Base-by-base conservation (phyloP, 2,113 vertebrate species). In the Apeltes quadracus region DNA sequence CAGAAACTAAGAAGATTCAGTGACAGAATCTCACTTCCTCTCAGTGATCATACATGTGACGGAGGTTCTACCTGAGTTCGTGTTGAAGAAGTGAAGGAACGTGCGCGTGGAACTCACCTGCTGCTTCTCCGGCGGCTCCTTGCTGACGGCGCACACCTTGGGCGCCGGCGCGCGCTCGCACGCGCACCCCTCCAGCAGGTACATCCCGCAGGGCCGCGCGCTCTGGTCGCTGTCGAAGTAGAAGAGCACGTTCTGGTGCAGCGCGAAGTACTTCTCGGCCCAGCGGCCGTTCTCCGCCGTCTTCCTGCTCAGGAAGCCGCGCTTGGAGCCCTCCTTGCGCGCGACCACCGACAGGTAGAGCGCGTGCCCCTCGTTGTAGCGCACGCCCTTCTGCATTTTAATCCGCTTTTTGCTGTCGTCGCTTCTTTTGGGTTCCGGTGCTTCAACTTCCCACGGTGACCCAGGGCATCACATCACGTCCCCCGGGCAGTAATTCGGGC, bases 161-260 rank as follows among this genome's bases (percentile, higher is more conserved):
- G 94, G 94, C 59, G 94, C 94, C 20, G 95, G 92, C 14, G 93
- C 88, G 51, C 96, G 87, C 86, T 97, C 97, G 87, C 97, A 98
- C 87, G 90, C 95, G 92, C 97, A 96, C 3, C 97, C 97, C 78
- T 98, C 97, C 89, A 98, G 90, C 92, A 98, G 93, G 87, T 98
- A 98, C 25, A 98, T 94, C 71, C 96, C 97, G 0, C 95, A 94
- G 43, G 97, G 95, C 34, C 96, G 94, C 75, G 93, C 36, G 91
- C 96, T 98, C 86, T 97, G 96, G 79, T 98, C 96, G 73, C 93
- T 94, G 73, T 98, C 97, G 88, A 97, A 98, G 94, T 97, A 98
- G 91, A 98, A 98, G 51, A 98, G 94, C 69, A 98, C 90, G 91
- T 98, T 98, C 79, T 98, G 97, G 90, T 96, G 93, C 3, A 98